Conservation (phyloP, 2,113 vertebrate genomes). For the Emydura subglobosa region DNA sequence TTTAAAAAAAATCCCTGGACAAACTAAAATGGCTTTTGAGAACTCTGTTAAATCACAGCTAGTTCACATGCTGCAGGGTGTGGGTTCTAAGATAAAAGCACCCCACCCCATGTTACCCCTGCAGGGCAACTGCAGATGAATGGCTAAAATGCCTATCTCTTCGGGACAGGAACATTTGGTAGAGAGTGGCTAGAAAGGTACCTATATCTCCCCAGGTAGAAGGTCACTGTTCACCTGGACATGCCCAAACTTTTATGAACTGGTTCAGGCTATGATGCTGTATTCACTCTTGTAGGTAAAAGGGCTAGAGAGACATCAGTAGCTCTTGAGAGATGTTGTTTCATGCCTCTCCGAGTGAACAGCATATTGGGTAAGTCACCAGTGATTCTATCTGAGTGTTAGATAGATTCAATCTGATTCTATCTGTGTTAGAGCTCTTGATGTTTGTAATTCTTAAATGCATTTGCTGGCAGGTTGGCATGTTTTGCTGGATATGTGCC, state of each 20-base stretch:
- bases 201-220: slow-evolving; percentile 44
- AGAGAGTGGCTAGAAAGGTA: neutral
- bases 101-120: neutral
- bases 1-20: neutral
- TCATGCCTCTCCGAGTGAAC: neutral
- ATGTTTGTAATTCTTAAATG: neutral
- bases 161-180: accelerated
- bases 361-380: neutral
- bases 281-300: accelerated
- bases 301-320: neutral
- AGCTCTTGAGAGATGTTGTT: neutral
- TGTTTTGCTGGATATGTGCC: slow-evolving; percentile 1
- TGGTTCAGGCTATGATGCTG: neutral
- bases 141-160: neutral
- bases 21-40: neutral
- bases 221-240: accelerated
- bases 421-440: neutral
- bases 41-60: accelerated
- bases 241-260: accelerated
- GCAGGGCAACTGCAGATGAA: neutral
- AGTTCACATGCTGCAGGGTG: neutral
- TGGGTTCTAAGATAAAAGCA: neutral
- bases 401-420: neutral
- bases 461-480: neutral
- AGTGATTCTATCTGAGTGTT: neutral